Evolutionary conservation across 2,797 vertebrate species (phyloP), one percentile per base, ranked within the genome.

Genomic region (Cephalopachus bancanus): DNA sequence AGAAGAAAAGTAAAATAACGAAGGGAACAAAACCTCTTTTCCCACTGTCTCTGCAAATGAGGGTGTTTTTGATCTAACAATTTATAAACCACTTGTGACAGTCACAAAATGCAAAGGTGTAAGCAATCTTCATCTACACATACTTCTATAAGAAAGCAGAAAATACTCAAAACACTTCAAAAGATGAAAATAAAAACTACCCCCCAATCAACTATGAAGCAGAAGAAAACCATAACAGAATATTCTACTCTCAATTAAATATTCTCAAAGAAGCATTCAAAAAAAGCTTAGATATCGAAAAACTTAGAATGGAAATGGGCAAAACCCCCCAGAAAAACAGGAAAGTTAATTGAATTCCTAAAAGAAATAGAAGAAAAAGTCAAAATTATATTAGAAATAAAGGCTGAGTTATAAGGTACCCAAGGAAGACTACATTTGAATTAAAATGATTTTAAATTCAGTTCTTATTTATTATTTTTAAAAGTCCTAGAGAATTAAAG

Each of bases 401-500:
- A 79, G 14, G 64, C 33, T 55, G 6, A 94, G 20, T 37, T 78
- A 75, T 26, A 24, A 71, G 20, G 30, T 44, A 9, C 26, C 16
- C 44, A 33, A 44, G 26, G n/a, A 65, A 83, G 89, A 65, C 64
- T 0, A 72, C 7, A 14, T 91, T 62, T 85, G 30, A 79, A 62
- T 85, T 64, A 85, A 67, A 86, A 49, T 17, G 37, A 62, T 53
- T 84, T 57, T 59, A 75, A 67, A 95, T 51, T 91, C 69, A 83
- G 78, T 59, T 80, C 67, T 89, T 76, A 57, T 59, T 89, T 87
- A 86, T 80, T 85, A 74, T 64, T 87, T 94, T 62, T 12, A 57
- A 30, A 86, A 93, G 81, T 72, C 3, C 12, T 69, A 80, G 51
- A 78, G 26, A 80, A 94, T 75, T 20, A 65, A 91, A 93, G 19